A percentile compares a stretch with the other conserved stretches of the same genome.
These are phyloP conservation scores for Miniopterus natalensis DNA, from an alignment of 2,113 vertebrate genomes.

Conservation along the genomic window DNA sequence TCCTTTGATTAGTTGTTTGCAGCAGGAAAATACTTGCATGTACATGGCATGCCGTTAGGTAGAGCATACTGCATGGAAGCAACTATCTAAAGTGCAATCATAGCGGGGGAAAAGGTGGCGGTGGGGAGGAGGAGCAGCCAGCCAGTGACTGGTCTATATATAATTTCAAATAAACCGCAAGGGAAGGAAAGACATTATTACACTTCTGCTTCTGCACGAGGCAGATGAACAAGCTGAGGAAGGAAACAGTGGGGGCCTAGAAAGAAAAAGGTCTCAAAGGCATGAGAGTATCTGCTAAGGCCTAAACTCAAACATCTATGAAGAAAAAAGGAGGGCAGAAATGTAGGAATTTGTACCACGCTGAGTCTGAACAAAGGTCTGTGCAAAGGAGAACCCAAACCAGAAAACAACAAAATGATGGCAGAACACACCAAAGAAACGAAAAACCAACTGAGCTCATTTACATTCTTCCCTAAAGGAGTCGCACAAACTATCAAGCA, in stretches of 20 bases:
- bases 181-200: constrained; percentile 51
- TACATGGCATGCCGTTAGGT: not conserved
- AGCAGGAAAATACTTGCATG: not conserved
- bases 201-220: constrained; percentile 37
- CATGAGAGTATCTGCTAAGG: not conserved
- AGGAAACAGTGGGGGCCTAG: constrained; percentile 27
- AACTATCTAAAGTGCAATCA: not conserved
- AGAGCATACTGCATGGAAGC: not conserved
- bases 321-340: not conserved
- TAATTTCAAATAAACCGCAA: constrained; percentile 56
- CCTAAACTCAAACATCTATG: not conserved
- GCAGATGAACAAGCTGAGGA: constrained; percentile 37
- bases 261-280: not conserved
- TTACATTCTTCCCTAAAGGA: not conserved
- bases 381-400: not conserved
- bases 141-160: not conserved
- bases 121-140: not conserved
- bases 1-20: not conserved
- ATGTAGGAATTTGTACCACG: not conserved
- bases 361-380: not conserved
- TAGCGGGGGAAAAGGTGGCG: not conserved
- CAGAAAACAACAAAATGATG: not conserved
- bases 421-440: not conserved
- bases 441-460: not conserved
- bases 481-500: not conserved